A percentile compares a stretch with the other conserved stretches of the same genome.
Evolutionary conservation across 2,797 vertebrate genomes (phyloP).

Genomic region (Poeciliopsis turneri): DNA sequence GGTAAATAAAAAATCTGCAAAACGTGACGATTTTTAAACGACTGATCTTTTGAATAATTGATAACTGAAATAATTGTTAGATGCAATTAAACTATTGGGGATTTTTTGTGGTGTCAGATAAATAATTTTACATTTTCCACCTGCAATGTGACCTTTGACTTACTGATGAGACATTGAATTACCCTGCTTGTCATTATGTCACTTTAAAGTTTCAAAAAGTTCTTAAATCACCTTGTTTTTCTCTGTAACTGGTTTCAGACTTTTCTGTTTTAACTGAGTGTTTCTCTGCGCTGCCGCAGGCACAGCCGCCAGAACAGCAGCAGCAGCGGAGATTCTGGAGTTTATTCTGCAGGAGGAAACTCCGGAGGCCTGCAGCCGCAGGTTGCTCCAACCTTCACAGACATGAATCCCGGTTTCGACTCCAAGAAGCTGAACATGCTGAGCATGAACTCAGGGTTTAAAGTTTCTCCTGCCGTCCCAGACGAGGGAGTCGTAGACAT

Average conservation of each 20-base stretch:
- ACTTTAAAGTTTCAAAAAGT: not conserved
- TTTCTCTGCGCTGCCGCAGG: conserved; percentile 18
- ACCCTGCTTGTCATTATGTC: not conserved
- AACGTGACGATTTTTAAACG: too few relatives aligned
- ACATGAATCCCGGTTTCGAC: not conserved
- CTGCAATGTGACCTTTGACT: not conserved
- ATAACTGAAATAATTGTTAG: too few relatives aligned
- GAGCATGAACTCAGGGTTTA: conserved; percentile 17
- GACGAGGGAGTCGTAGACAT: conserved; percentile 50
- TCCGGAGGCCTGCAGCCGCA: conserved; percentile 22
- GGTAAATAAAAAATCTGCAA: too few relatives aligned
- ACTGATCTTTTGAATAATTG: too few relatives aligned
- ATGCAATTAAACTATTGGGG: too few relatives aligned
- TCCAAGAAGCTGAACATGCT: conserved; percentile 38
- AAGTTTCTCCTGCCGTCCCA: not conserved
- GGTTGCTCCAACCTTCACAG: not conserved
- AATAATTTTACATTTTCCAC: not conserved
- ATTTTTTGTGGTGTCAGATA: not conserved
- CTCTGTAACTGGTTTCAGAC: not conserved
- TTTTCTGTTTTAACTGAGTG: not conserved
- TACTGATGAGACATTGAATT: too few relatives aligned
- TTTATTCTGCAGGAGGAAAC: conserved; percentile 71
- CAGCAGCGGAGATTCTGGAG: conserved; percentile 74
- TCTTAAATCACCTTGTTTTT: not conserved
- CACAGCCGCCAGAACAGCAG: conserved; percentile 70